phyloP scores from a whole-genome alignment of 2,797 vertebrate species.

The Loris lydekkerianus region DNA sequence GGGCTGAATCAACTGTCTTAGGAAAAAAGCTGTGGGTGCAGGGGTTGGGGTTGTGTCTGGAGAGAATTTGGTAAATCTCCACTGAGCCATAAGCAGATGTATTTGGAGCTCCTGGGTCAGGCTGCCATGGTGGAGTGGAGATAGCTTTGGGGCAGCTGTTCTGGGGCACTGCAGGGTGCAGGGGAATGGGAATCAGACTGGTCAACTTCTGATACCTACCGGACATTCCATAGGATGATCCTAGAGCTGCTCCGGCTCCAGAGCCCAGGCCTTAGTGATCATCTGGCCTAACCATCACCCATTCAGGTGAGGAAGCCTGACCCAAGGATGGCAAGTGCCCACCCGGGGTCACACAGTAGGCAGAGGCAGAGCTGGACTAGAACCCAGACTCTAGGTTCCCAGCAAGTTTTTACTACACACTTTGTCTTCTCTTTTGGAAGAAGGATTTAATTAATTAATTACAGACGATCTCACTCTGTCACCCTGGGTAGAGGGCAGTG shows the following conservation, averaged over 20 bases:
- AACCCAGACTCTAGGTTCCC: neutral
- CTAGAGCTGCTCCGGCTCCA: neutral
- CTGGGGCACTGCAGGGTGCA: neutral
- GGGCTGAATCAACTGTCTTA: neutral
- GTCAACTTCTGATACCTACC: neutral
- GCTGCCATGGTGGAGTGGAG: neutral
- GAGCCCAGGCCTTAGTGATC: neutral
- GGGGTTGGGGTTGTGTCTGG: neutral
- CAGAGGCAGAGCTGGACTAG: neutral
- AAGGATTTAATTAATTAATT: constrained; percentile 34
- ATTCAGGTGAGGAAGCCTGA: neutral
- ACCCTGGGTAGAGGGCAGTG: too few species aligned
- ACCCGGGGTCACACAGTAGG: neutral
- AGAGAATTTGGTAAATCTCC: neutral
- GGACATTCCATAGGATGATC: neutral
- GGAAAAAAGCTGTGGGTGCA: neutral
- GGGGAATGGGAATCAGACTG: neutral
- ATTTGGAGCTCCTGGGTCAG: neutral
- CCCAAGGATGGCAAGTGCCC: neutral
- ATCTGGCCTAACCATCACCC: neutral
- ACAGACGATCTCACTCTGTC: too few species aligned
- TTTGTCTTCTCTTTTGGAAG: constrained; percentile 37
- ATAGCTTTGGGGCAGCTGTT: neutral
- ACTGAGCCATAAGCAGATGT: neutral
- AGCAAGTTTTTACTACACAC: neutral